Percentiles rank a stretch among this genome's conserved stretches.
Evolutionary conservation across 1,140 invertebrate genomes (phyloP).

Genomic region (Drosophila suzukii): DNA sequence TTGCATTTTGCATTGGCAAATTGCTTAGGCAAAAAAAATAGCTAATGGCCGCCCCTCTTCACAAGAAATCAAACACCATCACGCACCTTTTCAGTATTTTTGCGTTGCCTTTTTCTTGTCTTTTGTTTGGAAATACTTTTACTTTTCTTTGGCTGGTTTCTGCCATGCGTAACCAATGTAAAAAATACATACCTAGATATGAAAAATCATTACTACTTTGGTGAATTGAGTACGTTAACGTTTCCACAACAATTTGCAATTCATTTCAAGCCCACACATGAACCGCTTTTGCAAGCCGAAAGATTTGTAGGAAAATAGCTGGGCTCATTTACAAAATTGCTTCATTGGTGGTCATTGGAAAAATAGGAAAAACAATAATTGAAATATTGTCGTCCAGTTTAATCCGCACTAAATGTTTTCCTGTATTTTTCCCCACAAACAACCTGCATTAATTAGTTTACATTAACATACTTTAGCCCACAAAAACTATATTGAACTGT

Average conservation of each 20-base stretch:
- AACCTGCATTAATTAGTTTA: conserved; percentile 7
- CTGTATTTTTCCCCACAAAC: not conserved
- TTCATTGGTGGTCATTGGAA: conserved; percentile 22
- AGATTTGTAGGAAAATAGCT: conserved; percentile 22
- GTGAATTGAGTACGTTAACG: conserved; percentile 39
- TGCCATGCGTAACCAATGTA: conserved; percentile 58
- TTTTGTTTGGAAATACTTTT: conserved; percentile 60
- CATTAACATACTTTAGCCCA: conserved; percentile 15
- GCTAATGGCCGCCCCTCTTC: conserved; percentile 44
- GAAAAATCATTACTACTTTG: conserved; percentile 22
- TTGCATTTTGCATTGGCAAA: conserved; percentile 20
- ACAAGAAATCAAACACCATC: conserved; percentile 51
- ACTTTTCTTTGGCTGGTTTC: conserved; percentile 56
- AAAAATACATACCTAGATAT: conserved; percentile 7
- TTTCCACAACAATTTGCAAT: conserved; percentile 51
- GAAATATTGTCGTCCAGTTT: not conserved
- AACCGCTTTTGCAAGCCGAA: conserved; percentile 16
- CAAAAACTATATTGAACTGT: conserved; percentile 52
- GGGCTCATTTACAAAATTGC: conserved; percentile 15
- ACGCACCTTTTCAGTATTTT: conserved; percentile 61
- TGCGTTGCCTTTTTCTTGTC: conserved; percentile 8
- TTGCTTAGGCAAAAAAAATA: conserved; percentile 32
- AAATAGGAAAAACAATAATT: conserved; percentile 7
- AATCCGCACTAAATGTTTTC: not conserved
- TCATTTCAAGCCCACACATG: conserved; percentile 40